Evolutionary conservation across 2,113 vertebrate species (phyloP), one percentile per base, ranked within the genome.

Genomic region (Forbesichthys papilliferus): DNA sequence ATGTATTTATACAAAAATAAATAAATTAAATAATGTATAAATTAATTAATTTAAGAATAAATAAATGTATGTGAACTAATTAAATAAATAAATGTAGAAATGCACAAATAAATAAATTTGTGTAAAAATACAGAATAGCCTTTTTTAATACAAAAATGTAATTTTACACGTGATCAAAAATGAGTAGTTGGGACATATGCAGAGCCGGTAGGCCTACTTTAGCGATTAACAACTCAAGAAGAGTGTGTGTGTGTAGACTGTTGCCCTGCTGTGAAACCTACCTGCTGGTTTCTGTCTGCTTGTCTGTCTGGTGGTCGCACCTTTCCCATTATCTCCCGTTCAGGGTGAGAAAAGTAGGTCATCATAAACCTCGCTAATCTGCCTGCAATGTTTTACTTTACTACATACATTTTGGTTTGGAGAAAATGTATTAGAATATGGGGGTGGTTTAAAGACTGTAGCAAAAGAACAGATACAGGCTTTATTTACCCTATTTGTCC

Each of bases 261-360:
- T 53, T 69, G 63, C 73, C 75, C n/a, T 74, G 59, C 67, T 74
- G 56, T 78, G 61, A 49, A 81, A 68, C 16, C 66, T 27, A 68
- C 16, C 66, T 27, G 7, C 78, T 82, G 77, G 69, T 86, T 86
- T 73, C 75, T 87, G 53, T 57, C 63, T 36, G 80, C 83, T 69
- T 68, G 78, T 69, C 75, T 67, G 59, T 64, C 62, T 79, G 86
- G 81, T 83, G 85, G 86, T 87, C 86, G 80, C 66, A 71, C 52
- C 65, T 66, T 27, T 3, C 27, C 59, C 82, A 72, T 67, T 56
- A 27, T 63, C 57, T 68, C 61, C 67, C 75, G 62, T 81, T 78
- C 72, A 81, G 51, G 81, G 75, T 65, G 81, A 75, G 53, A 73
- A 83, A 92, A 91, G 89, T 93, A 92, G 92, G 92, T 92, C 92